phyloP scores from a whole-genome alignment of 2,888 invertebrate genomes.

The Octonoba sinensis region DNA sequence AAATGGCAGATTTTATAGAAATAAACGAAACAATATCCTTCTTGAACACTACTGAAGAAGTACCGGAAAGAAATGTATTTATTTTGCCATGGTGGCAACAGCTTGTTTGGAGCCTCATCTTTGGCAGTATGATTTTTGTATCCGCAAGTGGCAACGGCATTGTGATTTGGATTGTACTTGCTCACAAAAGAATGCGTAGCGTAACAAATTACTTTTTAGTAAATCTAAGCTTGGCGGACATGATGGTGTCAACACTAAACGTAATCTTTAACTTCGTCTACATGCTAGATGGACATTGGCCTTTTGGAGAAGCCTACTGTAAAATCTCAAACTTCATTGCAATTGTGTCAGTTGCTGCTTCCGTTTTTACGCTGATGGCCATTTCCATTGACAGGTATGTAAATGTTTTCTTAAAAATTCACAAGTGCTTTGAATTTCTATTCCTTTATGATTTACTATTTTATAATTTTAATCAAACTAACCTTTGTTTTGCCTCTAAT shows the following conservation, averaged over 20 bases:
- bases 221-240: conserved; percentile 94
- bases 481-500: no score
- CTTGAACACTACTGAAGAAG: conserved; percentile 37
- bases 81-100: conserved; percentile 73
- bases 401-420: background rate
- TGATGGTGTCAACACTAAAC: conserved; percentile 94
- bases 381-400: conserved; percentile 96
- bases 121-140: conserved; percentile 89
- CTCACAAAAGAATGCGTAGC: conserved; percentile 96
- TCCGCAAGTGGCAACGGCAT: conserved; percentile 97
- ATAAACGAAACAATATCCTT: conserved; percentile 35
- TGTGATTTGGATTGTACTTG: conserved; percentile 97
- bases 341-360: conserved; percentile 91
- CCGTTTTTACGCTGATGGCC: conserved; percentile 96
- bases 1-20: conserved; percentile 31
- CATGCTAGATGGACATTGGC: conserved; percentile 96
- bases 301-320: conserved; percentile 95
- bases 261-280: conserved; percentile 97
- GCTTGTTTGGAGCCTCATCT: conserved; percentile 87
- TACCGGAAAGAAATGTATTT: conserved; percentile 58
- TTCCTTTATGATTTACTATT: no score
- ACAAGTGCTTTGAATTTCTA: no score
- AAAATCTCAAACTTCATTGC: conserved; percentile 95
- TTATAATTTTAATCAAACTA: no score
- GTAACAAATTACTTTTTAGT: conserved; percentile 98